A percentile compares a stretch with the other conserved stretches of the same genome.
Conservation (phyloP, 2,797 vertebrate species). For the Muraenolepis orangiensis region DNA sequence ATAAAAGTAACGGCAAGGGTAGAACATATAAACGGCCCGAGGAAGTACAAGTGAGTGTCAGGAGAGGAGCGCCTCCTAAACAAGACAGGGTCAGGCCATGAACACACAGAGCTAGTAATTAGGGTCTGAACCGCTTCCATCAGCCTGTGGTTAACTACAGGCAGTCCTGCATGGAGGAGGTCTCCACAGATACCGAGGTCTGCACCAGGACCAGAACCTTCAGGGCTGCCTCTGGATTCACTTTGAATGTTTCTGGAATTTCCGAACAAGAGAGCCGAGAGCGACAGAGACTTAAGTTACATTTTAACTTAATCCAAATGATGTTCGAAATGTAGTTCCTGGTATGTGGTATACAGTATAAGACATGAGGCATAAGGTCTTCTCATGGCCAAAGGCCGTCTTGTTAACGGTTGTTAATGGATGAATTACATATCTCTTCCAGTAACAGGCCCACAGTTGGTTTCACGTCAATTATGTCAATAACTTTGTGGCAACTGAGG, state of each 20-base stretch:
- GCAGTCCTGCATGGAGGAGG: constrained; percentile 57
- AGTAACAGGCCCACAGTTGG: background rate
- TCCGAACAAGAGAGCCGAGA: background rate
- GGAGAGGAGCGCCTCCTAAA: constrained; percentile 37
- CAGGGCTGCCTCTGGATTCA: constrained; percentile 19
- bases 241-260: background rate
- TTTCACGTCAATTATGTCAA: background rate
- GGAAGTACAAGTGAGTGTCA: constrained; percentile 43
- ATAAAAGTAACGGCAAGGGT: background rate
- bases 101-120: constrained; percentile 61
- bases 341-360: background rate
- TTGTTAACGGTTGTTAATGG: constrained; percentile 1
- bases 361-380: background rate
- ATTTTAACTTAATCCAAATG: background rate
- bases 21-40: constrained; percentile 8
- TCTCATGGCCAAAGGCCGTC: background rate
- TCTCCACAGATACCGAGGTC: constrained; percentile 55
- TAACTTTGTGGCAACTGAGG: background rate
- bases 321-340: background rate
- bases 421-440: background rate
- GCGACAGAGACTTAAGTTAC: background rate
- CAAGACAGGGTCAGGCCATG: constrained; percentile 41
- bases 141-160: constrained; percentile 63
- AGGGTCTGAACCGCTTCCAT: constrained; percentile 61
- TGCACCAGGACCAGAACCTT: constrained; percentile 51